Evolutionary conservation across 2,113 vertebrate species (phyloP), one percentile per base, ranked within the genome.

Genomic region (Pampusana beccarii): DNA sequence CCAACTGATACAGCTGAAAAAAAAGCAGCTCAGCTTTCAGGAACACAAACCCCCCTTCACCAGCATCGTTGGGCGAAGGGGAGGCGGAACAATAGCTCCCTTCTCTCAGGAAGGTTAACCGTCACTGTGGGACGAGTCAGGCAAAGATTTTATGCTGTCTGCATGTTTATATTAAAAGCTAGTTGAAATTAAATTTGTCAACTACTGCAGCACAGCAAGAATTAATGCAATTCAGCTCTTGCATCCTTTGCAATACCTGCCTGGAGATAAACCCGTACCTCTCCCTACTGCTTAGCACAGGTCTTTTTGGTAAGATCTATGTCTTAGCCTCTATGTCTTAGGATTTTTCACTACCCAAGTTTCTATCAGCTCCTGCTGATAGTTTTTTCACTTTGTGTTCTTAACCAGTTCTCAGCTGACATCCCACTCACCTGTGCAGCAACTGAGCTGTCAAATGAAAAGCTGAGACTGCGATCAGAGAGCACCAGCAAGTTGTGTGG

Each of bases 71-170:
- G 65, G 46, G 79, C 4, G 2, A 70, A 64, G 57, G 10, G 44
- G 28, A 73, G 36, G 57, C 3, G 0, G 53, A 92, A 87, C 65
- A 95, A 73, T 6, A 82, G 66, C 46, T 90, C 58, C 66, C 71
- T 96, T 95, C 81, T 95, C 71, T 91, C 36, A 21, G 38, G 84
- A 88, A 94, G 70, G 74, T 81, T 82, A 85, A 79, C 25, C 21
- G 50, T 17, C 2, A 2, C 70, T 64, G 61, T 34, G 40, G 58
- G 88, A 91, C 2, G 12, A 50, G 20, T 6, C 72, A 57, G 73
- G 70, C 70, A 81, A 64, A 40, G 44, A 50, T 18, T 26, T 86
- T 29, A 66, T 3, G 50, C 48, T 21, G 8, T 40, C 40, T 73
- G 61, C 89, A 93, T 46, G 44, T 84, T 83, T 61, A 1, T 40